These are phyloP conservation scores for Rhincodon typus DNA, from an alignment of 2,797 vertebrate species.

Conservation along the genomic window DNA sequence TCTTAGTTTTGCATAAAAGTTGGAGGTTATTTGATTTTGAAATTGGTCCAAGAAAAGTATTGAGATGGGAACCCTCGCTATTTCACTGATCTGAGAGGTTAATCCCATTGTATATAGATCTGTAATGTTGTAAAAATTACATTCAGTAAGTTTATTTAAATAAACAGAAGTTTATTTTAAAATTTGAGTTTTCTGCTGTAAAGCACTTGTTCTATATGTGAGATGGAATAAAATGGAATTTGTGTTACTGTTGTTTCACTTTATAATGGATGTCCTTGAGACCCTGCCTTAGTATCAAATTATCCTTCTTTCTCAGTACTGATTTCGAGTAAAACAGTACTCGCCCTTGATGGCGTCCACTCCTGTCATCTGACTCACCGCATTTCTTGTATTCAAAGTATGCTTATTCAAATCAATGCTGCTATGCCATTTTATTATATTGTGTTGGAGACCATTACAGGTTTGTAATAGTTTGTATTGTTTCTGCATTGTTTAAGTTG, in stretches of 20 bases:
- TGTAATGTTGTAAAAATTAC: neutral
- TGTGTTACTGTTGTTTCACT: neutral
- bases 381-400: neutral
- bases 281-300: neutral
- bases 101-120: neutral
- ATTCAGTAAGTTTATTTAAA: neutral
- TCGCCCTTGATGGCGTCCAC: neutral
- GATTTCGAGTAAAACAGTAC: no score
- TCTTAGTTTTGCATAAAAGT: neutral
- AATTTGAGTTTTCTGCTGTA: neutral
- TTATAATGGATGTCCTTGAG: neutral
- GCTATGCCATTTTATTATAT: neutral
- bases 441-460: neutral
- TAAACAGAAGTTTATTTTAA: neutral
- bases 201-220: neutral
- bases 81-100: neutral
- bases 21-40: neutral
- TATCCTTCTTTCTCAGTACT: neutral
- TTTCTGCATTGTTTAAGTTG: neutral
- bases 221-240: neutral
- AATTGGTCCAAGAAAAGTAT: neutral
- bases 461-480: neutral
- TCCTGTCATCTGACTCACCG: neutral
- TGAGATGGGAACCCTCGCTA: neutral
- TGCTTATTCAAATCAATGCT: constrained; percentile 8